Percentiles rank a stretch among this genome's conserved stretches.
These are phyloP conservation scores for Drosophila cardini DNA, from an alignment of 1,140 invertebrate species.

Conservation along the genomic window DNA sequence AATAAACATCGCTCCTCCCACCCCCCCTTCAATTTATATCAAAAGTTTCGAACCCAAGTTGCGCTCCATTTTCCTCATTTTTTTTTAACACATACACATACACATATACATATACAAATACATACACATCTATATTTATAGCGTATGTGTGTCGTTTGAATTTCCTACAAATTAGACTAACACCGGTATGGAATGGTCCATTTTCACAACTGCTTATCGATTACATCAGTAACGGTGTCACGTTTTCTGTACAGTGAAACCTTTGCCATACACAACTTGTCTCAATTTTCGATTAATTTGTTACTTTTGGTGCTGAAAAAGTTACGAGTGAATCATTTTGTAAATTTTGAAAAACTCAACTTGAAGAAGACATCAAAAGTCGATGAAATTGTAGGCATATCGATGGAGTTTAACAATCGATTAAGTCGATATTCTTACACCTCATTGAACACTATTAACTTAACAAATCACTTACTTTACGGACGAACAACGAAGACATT, in stretches of 20 bases:
- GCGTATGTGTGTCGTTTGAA: constrained; percentile 1
- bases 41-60: constrained; percentile 22
- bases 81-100: constrained; percentile 8
- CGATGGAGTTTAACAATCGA: too few relatives aligned
- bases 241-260: background rate
- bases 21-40: constrained; percentile 15
- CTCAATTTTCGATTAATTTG: too few relatives aligned
- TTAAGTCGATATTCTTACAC: too few relatives aligned
- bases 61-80: constrained; percentile 1
- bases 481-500: too few relatives aligned
- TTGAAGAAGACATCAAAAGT: too few relatives aligned
- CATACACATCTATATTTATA: background rate
- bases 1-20: constrained; percentile 21
- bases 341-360: too few relatives aligned
- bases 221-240: constrained; percentile 11
- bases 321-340: too few relatives aligned
- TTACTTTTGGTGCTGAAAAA: background rate
- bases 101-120: background rate
- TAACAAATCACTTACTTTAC: too few relatives aligned
- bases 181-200: constrained; percentile 1
- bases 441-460: too few relatives aligned
- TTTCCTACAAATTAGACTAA: constrained; percentile 9
- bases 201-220: constrained; percentile 16
- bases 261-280: too few relatives aligned
- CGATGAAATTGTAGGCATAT: too few relatives aligned